phyloP scores from a whole-genome alignment of 2,888 invertebrate species.

The Machimus rusticus region DNA sequence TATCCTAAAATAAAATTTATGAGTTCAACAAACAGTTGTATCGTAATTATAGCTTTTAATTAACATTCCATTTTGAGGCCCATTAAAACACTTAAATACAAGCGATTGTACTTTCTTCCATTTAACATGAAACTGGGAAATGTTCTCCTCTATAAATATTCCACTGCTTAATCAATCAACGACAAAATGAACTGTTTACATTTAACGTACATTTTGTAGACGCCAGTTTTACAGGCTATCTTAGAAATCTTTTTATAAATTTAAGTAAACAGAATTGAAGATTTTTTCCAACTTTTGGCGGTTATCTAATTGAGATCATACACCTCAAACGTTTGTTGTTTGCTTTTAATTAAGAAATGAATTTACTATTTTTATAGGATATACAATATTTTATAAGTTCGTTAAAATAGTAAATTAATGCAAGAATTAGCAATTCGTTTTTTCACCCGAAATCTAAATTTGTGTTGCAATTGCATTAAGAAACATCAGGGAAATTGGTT shows the following conservation, averaged over 20 bases:
- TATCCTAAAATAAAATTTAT: neutral
- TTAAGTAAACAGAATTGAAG: neutral
- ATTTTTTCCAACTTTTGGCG: neutral
- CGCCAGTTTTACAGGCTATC: neutral
- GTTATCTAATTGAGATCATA: neutral
- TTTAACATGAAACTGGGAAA: neutral
- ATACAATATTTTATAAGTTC: neutral
- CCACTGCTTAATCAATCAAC: neutral
- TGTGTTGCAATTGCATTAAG: neutral
- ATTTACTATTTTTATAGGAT: neutral
- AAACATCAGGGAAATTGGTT: no score
- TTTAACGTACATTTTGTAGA: neutral
- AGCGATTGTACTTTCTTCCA: neutral
- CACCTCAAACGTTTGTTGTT: neutral
- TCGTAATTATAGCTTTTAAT: neutral
- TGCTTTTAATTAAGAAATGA: neutral
- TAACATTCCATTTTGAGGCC: neutral
- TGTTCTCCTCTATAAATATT: neutral
- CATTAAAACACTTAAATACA: neutral
- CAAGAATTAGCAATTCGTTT: neutral
- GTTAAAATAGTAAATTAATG: neutral
- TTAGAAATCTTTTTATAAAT: neutral
- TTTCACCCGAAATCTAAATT: neutral
- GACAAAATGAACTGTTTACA: neutral
- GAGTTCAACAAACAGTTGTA: neutral